phyloP scores from a whole-genome alignment of 1,140 invertebrate species.

The Eriocheir sinensis region DNA sequence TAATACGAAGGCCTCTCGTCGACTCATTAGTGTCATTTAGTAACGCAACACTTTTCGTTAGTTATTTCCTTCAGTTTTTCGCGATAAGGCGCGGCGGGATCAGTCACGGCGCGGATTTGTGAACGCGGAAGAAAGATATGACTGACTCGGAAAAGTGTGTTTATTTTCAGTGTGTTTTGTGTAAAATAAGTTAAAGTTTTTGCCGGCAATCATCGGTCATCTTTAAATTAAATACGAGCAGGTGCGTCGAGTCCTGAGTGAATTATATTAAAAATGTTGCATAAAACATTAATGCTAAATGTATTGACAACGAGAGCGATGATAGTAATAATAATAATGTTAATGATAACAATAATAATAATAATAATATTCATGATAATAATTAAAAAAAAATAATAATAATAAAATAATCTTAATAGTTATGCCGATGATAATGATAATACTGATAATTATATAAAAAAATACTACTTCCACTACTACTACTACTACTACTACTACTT shows the following conservation, averaged over 20 bases:
- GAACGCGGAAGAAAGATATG: no score
- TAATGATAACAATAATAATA: background rate
- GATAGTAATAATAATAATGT: background rate
- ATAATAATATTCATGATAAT: background rate
- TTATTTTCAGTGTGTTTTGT: no score
- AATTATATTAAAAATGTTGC: no score
- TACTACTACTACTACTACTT: background rate
- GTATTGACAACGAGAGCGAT: background rate
- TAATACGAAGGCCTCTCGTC: background rate
- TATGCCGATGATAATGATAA: background rate
- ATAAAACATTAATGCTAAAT: no score
- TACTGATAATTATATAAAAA: background rate
- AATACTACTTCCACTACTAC: background rate
- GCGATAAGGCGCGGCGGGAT: no score
- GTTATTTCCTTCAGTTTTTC: background rate
- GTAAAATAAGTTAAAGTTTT: no score
- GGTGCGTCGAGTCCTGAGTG: no score
- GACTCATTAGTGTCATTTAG: background rate
- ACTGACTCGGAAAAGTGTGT: no score
- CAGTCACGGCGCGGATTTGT: no score
- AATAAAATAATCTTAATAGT: background rate
- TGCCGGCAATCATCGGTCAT: no score
- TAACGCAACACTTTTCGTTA: background rate
- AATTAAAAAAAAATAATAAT: slow-evolving; percentile 18
- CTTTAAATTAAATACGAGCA: no score